Percentiles rank a stretch among this genome's conserved stretches.
Conservation (phyloP, 1,140 invertebrate species). For the Triops cancriformis region DNA sequence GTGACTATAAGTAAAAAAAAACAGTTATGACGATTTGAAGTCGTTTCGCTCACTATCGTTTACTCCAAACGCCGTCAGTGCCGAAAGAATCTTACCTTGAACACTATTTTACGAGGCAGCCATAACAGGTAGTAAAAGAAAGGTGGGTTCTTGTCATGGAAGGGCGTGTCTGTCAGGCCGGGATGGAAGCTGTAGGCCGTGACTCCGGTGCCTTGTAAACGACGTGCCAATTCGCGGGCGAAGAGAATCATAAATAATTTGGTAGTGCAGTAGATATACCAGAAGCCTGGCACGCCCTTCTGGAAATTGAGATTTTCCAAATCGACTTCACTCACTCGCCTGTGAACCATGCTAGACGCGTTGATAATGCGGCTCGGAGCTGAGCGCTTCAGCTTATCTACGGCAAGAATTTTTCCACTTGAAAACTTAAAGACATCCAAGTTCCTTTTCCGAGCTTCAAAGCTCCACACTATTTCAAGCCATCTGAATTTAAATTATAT, state of each 20-base stretch:
- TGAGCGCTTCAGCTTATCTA: conserved; percentile 70
- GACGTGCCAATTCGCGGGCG: conserved; percentile 65
- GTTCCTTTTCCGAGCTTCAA: no score
- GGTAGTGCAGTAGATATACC: conserved; percentile 40
- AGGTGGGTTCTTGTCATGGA: conserved; percentile 45
- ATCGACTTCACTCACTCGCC: conserved; percentile 56
- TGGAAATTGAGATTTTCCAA: conserved; percentile 59
- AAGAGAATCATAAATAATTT: conserved; percentile 86
- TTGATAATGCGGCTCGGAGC: conserved; percentile 71
- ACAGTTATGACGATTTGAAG: conserved; percentile 40
- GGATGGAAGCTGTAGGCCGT: conserved; percentile 79
- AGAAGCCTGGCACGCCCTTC: conserved; percentile 23
- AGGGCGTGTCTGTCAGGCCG: conserved; percentile 72
- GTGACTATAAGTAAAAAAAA: conserved; percentile 46
- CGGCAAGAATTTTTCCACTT: no score
- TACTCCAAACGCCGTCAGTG: no score
- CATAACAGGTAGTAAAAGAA: neutral
- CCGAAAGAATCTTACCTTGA: conserved; percentile 58
- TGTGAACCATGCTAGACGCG: conserved; percentile 74
- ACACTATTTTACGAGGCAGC: conserved; percentile 56
- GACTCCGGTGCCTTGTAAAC: conserved; percentile 65
- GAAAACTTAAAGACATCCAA: no score
- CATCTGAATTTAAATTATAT: no score
- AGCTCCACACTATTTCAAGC: no score
- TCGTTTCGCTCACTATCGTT: no score